Evolutionary conservation across 2,113 vertebrate genomes (phyloP).

Genomic region (Aythya baeri): DNA sequence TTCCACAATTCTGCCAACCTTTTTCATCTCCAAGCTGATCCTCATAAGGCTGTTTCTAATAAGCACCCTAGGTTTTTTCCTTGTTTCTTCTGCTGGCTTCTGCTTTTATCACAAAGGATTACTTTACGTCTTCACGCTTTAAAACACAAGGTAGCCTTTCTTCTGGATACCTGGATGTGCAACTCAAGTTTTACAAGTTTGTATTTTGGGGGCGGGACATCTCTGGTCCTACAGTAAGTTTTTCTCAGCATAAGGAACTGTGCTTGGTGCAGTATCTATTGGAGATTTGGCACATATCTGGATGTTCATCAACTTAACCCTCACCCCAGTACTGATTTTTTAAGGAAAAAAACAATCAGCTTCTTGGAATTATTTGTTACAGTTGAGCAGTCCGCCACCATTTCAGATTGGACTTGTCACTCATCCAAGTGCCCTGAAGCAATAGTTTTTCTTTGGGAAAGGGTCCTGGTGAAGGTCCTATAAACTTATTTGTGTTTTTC

Average conservation of each 20-base stretch:
- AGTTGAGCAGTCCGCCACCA: background rate
- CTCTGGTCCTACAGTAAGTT: background rate
- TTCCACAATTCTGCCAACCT: background rate
- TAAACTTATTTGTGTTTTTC: conserved; percentile 2
- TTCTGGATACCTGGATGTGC: background rate
- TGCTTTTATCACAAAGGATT: background rate
- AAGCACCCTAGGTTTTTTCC: background rate
- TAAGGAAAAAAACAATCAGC: background rate
- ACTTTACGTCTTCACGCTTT: background rate
- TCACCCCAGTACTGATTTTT: background rate
- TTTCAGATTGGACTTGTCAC: conserved; percentile 6
- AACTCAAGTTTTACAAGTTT: background rate
- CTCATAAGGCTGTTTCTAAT: background rate
- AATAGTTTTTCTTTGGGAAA: background rate
- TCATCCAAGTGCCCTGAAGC: background rate
- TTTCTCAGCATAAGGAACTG: background rate
- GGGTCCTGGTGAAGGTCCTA: background rate
- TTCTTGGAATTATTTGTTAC: background rate
- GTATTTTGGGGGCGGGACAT: background rate
- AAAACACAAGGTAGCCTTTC: background rate
- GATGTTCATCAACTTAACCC: background rate
- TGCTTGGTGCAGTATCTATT: background rate
- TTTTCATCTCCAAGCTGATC: background rate
- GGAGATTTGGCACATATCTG: background rate
- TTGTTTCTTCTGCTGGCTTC: background rate